Evolutionary conservation across 2,113 vertebrate genomes (phyloP).

Genomic region (Baryphthengus martii): DNA sequence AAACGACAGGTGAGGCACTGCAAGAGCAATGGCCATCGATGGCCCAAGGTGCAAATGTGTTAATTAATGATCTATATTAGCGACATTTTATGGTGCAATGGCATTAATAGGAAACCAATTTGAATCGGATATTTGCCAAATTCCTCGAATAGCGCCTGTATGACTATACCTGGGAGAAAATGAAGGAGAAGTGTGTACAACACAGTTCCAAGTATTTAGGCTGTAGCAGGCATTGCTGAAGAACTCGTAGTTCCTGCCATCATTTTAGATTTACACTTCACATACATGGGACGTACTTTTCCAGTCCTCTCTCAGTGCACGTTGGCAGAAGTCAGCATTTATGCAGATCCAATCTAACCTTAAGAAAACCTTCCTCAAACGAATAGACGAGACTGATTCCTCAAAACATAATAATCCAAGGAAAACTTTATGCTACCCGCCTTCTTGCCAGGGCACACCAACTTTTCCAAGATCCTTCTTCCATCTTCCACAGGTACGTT

Average conservation of each 20-base stretch:
- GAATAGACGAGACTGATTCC: not conserved
- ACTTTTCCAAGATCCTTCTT: not conserved
- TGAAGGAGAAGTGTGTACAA: not conserved
- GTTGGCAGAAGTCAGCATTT: constrained; percentile 48
- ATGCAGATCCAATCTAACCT: constrained; percentile 50
- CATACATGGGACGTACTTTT: not conserved
- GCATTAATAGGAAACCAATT: not conserved
- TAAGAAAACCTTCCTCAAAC: constrained; percentile 19
- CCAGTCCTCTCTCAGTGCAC: not conserved
- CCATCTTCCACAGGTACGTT: not conserved
- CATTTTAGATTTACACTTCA: constrained; percentile 5
- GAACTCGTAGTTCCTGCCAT: not conserved
- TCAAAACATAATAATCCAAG: not conserved
- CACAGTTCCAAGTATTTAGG: not conserved
- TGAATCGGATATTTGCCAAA: not conserved
- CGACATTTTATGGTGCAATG: not conserved
- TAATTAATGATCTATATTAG: not conserved
- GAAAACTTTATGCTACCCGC: not conserved
- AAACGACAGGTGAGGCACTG: not conserved
- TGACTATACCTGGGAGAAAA: not conserved
- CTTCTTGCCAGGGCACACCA: not conserved
- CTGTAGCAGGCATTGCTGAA: not conserved
- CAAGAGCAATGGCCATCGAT: not conserved
- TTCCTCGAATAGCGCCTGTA: not conserved
- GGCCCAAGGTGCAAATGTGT: not conserved